phyloP scores from a whole-genome alignment of 2,888 invertebrate species.

The Neoscelio sp. region DNA sequence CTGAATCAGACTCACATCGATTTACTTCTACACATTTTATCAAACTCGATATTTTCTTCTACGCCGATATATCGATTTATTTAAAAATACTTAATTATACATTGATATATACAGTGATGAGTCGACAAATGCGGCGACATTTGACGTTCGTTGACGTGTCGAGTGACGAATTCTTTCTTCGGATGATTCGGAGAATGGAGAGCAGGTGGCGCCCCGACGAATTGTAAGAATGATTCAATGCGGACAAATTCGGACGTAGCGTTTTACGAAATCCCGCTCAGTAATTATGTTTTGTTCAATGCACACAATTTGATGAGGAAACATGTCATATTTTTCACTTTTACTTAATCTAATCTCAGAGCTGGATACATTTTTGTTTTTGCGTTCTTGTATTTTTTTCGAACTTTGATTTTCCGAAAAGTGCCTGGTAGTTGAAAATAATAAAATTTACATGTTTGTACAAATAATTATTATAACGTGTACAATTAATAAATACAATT shows the following conservation, averaged over 20 bases:
- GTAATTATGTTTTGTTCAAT: constrained; percentile 50
- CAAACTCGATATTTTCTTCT: constrained; percentile 43
- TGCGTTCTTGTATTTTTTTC: too few species aligned
- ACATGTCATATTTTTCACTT: constrained; percentile 41
- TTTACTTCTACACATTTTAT: constrained; percentile 39
- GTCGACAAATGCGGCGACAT: constrained; percentile 54
- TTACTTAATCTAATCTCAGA: constrained; percentile 13
- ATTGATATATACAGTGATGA: constrained; percentile 54
- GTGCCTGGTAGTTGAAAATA: too few species aligned
- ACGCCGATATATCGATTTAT: constrained; percentile 51
- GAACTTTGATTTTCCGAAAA: too few species aligned
- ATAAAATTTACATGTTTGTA: too few species aligned
- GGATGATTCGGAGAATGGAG: too few species aligned
- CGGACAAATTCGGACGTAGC: too few species aligned
- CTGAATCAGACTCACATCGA: constrained; percentile 53
- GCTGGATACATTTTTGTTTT: too few species aligned
- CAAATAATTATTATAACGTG: too few species aligned
- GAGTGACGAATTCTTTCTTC: too few species aligned
- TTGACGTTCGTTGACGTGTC: constrained; percentile 16
- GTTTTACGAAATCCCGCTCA: constrained; percentile 47
- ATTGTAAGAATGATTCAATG: too few species aligned
- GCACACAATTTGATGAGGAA: constrained; percentile 32
- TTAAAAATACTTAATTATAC: constrained; percentile 57
- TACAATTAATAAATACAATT: too few species aligned
- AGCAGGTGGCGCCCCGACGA: too few species aligned